Evolutionary conservation across 2,113 vertebrate species (phyloP), one percentile per base, ranked within the genome.

Genomic region (Bungarus multicinctus): DNA sequence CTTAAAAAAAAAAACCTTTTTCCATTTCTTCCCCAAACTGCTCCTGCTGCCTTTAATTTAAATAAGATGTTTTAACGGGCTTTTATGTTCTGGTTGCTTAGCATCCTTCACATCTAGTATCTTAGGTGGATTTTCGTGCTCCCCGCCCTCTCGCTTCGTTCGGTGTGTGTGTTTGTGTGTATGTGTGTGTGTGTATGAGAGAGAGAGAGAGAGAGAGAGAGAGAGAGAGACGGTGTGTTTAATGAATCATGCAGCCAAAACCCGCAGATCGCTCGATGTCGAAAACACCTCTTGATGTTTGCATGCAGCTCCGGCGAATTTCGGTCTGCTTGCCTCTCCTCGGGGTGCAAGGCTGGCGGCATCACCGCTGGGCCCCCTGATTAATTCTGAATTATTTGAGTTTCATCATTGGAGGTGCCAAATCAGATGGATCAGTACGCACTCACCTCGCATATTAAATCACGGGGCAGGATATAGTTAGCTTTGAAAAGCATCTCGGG

Each of bases 41-140:
- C 18, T 88, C 25, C 34, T 85, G 89, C 25, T 91, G 89, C 23
- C 53, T 34, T 92, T 95, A 94, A 95, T 90, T 91, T 93, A 94
- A 96, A 93, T 87, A 91, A 96, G 91, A 93, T 89, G 53, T 39
- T 91, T 92, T 91, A 96, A 96, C 91, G 92, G 34, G 9, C 58
- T 87, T 74, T 89, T 88, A 60, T 20, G 39, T 89, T 94, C 90
- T 89, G 88, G 92, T 94, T 93, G 94, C 94, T 89, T 95, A 95
- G 92, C 94, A 96, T 95, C 95, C 50, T 87, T 39, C 45, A 52
- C 1, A 6, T 60, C 8, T 45, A 30, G n/a, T 4, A n/a, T 52
- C 87, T 91, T 34, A 25, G 92, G 30, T 54, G 86, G 50, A 43
- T 7, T 25, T 27, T 39, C 0, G 3, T 10, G 3, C 45, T 7